A percentile compares a stretch with the other conserved stretches of the same genome.
phyloP scores from a whole-genome alignment of 2,797 vertebrate genomes.

The Discoglossus pictus region DNA sequence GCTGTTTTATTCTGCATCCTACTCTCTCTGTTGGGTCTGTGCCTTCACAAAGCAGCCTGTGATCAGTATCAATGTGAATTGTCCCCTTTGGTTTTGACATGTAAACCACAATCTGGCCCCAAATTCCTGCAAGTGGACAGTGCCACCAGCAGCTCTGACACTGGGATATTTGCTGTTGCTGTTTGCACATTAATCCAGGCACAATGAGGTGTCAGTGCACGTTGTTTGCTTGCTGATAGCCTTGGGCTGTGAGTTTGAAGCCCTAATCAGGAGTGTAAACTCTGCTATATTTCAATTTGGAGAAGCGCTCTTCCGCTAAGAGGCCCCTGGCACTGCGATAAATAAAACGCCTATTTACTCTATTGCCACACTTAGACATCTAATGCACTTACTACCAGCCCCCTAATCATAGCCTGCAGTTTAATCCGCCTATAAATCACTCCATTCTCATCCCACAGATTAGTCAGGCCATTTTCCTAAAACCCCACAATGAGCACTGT shows the following conservation, averaged over 20 bases:
- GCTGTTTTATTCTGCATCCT: not conserved
- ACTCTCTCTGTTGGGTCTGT: too few species aligned
- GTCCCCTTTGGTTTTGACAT: slow-evolving; percentile 66
- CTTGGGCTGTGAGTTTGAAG: slow-evolving; percentile 94
- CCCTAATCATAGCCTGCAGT: slow-evolving; percentile 90
- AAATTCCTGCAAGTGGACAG: slow-evolving; percentile 74
- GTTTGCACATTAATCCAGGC: slow-evolving; percentile 93
- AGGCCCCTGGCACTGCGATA: slow-evolving; percentile 97
- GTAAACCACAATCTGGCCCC: slow-evolving; percentile 76
- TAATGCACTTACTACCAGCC: slow-evolving; percentile 88
- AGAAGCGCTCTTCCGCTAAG: slow-evolving; percentile 98
- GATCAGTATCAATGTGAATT: slow-evolving; percentile 58
- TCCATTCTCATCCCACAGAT: slow-evolving; percentile 88
- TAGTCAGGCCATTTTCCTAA: slow-evolving; percentile 92
- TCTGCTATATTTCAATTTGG: slow-evolving; percentile 99
- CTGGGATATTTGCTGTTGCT: slow-evolving; percentile 78
- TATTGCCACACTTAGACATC: slow-evolving; percentile 91
- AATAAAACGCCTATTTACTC: slow-evolving; percentile 99
- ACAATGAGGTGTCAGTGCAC: slow-evolving; percentile 93
- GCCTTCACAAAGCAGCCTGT: slow-evolving; percentile 16
- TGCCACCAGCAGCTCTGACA: slow-evolving; percentile 78
- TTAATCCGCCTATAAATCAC: slow-evolving; percentile 92
- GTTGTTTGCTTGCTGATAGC: slow-evolving; percentile 94
- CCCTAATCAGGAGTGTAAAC: slow-evolving; percentile 99
- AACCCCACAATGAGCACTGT: slow-evolving; percentile 90